Percentiles rank a stretch among this genome's conserved stretches.
phyloP scores from a whole-genome alignment of 2,113 vertebrate species.

The Anolis sagrei region DNA sequence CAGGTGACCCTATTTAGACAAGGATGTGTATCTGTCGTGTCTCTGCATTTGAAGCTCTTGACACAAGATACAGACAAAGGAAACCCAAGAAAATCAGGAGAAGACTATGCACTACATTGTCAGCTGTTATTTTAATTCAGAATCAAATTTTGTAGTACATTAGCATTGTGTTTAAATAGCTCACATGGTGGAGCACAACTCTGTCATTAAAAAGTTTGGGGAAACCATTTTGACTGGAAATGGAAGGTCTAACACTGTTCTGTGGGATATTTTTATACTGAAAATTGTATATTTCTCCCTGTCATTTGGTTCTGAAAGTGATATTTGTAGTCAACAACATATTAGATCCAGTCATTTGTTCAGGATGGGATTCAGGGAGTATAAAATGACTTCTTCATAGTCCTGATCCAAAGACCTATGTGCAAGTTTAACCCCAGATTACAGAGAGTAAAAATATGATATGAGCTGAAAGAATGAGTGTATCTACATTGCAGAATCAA shows the following conservation, averaged over 20 bases:
- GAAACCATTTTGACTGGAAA: not conserved
- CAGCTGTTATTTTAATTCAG: not conserved
- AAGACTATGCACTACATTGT: not conserved
- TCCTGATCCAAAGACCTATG: not conserved
- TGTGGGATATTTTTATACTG: not conserved
- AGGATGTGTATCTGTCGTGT: not conserved
- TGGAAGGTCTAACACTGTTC: not conserved
- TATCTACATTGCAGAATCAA: no score
- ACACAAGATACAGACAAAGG: not conserved
- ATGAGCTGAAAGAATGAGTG: no score
- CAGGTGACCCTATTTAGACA: not conserved
- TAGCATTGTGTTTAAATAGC: no score
- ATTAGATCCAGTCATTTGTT: not conserved
- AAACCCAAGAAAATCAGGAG: not conserved
- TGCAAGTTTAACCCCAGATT: not conserved
- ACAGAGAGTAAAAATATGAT: not conserved
- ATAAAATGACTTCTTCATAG: no score
- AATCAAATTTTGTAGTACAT: not conserved
- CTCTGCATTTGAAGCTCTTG: not conserved
- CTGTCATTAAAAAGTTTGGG: no score
- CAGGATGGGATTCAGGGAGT: no score
- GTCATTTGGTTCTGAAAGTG: not conserved
- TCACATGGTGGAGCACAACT: no score
- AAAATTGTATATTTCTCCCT: not conserved
- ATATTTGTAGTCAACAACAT: not conserved